Evolutionary conservation across 30 jellyfish, hydroid and myxozoan species (phyloP).

Genomic region (Aurelia sp.): DNA sequence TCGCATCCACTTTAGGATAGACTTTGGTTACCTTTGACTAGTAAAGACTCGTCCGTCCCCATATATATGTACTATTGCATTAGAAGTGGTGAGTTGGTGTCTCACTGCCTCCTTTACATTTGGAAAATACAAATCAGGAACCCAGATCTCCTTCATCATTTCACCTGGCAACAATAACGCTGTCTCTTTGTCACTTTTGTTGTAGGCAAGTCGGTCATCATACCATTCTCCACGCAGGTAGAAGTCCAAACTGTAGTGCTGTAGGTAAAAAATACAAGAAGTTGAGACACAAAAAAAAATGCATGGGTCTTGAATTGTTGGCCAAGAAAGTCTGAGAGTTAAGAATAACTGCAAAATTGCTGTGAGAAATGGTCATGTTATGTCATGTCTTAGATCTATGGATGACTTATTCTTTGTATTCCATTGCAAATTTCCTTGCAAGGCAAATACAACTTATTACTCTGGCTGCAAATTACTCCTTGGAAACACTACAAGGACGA

Average conservation of each 20-base stretch:
- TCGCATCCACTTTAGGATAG: too few relatives aligned
- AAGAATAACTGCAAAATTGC: too few relatives aligned
- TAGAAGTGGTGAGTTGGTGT: background rate
- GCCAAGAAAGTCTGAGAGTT: too few relatives aligned
- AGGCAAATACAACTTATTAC: too few relatives aligned
- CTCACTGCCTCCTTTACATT: constrained; percentile 5
- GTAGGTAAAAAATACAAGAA: background rate
- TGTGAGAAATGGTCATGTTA: too few relatives aligned
- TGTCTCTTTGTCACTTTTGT: background rate
- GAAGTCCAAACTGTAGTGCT: constrained; percentile 30
- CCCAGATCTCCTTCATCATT: constrained; percentile 17
- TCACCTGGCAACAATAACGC: background rate
- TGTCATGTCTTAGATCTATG: too few relatives aligned
- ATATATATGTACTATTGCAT: constrained; percentile 1
- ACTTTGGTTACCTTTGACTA: constrained; percentile 20
- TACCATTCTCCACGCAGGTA: constrained; percentile 7
- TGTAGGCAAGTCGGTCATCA: constrained; percentile 19
- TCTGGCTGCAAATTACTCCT: too few relatives aligned
- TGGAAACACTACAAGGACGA: too few relatives aligned
- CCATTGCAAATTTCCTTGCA: too few relatives aligned
- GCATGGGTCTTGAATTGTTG: too few relatives aligned
- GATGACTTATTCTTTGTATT: too few relatives aligned
- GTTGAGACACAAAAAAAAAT: too few relatives aligned
- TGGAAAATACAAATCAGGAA: constrained; percentile 24
- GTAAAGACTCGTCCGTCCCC: constrained; percentile 6